A percentile compares a stretch with the other conserved stretches of the same genome.
These are phyloP conservation scores for Troilus luridus DNA, from an alignment of 2,888 invertebrate species.

Conservation along the genomic window DNA sequence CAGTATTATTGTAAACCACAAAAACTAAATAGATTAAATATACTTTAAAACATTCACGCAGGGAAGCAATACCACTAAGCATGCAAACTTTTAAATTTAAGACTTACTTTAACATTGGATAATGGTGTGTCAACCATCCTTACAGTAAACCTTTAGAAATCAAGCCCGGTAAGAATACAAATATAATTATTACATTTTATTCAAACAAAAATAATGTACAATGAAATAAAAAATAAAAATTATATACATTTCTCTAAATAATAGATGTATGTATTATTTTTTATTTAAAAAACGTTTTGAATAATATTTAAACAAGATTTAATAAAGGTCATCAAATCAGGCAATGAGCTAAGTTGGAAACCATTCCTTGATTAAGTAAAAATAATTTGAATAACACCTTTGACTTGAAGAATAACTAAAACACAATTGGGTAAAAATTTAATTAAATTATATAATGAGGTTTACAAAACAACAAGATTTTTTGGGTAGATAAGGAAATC, in stretches of 20 bases:
- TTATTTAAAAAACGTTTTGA: not conserved
- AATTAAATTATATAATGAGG: not conserved
- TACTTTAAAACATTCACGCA: not conserved
- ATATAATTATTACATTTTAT: not conserved
- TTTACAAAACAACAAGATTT: not conserved
- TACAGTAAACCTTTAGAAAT: constrained; percentile 4
- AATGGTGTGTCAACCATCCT: constrained; percentile 58
- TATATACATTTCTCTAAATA: not conserved
- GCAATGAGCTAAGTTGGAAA: not conserved
- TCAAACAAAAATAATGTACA: not conserved
- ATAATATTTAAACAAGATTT: not conserved
- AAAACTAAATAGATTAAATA: not conserved
- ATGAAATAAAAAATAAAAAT: not conserved
- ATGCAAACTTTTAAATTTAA: not conserved
- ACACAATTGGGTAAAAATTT: not conserved
- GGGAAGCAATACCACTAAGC: not conserved
- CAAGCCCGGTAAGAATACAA: not conserved
- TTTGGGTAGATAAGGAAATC: not conserved
- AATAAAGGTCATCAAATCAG: not conserved
- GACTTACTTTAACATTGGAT: constrained; percentile 55
- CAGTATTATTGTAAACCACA: not conserved
- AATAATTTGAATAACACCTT: not conserved
- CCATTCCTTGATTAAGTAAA: not conserved
- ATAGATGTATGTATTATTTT: not conserved
- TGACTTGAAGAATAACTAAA: not conserved